Base-by-base conservation (phyloP, 2,888 invertebrate species). In the Amphipyra berbera region DNA sequence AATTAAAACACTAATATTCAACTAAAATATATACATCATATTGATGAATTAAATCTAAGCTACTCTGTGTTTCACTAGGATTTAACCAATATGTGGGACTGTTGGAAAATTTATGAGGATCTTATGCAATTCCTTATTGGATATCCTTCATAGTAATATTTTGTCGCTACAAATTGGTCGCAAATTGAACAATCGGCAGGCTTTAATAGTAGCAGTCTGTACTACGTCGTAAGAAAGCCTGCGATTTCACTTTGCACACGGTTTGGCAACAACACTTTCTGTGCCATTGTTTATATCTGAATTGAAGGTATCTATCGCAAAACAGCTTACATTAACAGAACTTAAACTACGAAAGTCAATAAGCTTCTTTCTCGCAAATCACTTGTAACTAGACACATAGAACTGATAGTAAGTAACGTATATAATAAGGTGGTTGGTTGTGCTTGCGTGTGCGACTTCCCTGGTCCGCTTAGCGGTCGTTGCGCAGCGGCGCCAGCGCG, bases 401-500 rank as follows among this genome's bases (percentile, higher is more conserved):
- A 38, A 62, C 42, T 65, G 15, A 14, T 53, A 40, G 2, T 47
- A 63, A 5, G 6, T 40, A 40, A 50, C 50, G 40, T 50, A 67
- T 30, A 13, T 21, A 15, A 15, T 48, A 38, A 9, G 41, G 66
- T 73, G 66, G 47, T 38, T 37, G n/a, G 74, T 49, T 30, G 10
- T 47, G 67, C 74, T n/a, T 44, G 74, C 68, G 52, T 41, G 54
- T 67, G 77, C 76, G 66, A 47, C 70, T 70, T 4, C 71, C 74
- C 71, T 38, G 76, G 48, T 35, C 55, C 70, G 70, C 76, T 73
- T 85, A 90, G 62, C 90, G 90, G 53, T 91, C 91, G 57, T 82
- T 80, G 55, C 91, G 85, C 61, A 94, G 86, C 7, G 91, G 91
- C 62, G 91, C 91, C 65, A 91, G 90, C 61, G 94, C 93, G 45